Conservation (phyloP, 1,140 invertebrate species). For the Brachionus calyciflorus region DNA sequence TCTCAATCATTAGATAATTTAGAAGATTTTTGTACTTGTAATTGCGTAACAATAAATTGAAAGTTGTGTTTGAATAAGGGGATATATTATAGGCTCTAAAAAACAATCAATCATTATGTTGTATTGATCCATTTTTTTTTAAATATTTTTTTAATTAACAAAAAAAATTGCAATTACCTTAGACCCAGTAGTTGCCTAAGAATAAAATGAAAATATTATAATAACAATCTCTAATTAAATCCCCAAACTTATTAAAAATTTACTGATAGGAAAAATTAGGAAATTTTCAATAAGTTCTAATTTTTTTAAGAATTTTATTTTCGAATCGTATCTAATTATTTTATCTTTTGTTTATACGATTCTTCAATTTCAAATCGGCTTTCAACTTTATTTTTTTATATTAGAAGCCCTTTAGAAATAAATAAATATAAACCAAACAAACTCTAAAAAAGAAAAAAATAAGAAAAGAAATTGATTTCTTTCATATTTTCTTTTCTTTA, state of each 20-base stretch:
- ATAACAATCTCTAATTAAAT: constrained; percentile 23
- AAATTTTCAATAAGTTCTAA: constrained; percentile 21
- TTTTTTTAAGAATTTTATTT: too few relatives aligned
- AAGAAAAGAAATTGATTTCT: constrained; percentile 43
- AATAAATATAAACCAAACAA: constrained; percentile 42
- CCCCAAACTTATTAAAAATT: constrained; percentile 30
- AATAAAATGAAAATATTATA: constrained; percentile 15
- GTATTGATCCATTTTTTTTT: not conserved
- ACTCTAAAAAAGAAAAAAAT: too few relatives aligned
- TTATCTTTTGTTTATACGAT: constrained; percentile 14
- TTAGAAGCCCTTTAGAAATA: constrained; percentile 21
- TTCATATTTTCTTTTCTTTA: constrained; percentile 33
- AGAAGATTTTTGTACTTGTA: not conserved
- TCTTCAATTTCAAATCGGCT: constrained; percentile 23
- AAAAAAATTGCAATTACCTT: not conserved
- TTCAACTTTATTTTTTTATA: constrained; percentile 28
- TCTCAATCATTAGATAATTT: not conserved
- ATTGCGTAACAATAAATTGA: constrained; percentile 20
- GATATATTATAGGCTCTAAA: too few relatives aligned
- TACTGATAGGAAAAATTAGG: not conserved
- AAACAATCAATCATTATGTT: too few relatives aligned
- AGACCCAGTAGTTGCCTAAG: not conserved
- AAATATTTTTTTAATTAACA: constrained; percentile 25
- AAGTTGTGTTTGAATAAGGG: not conserved
- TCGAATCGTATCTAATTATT: constrained; percentile 40